Conservation (phyloP, 2,113 vertebrate genomes). For the Pachypanchax playfairii region DNA sequence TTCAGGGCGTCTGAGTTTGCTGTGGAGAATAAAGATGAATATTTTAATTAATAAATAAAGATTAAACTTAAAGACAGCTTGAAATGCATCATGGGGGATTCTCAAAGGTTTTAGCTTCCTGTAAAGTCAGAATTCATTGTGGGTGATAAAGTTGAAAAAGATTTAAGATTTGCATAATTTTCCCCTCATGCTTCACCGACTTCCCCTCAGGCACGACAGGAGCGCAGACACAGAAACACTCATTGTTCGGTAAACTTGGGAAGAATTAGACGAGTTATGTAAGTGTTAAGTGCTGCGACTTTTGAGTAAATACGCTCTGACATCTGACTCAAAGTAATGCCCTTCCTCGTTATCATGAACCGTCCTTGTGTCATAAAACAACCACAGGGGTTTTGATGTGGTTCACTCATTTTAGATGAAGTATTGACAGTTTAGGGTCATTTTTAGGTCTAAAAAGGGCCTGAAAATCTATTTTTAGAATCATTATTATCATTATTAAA, state of each 20-base stretch:
- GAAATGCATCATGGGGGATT: too few relatives aligned
- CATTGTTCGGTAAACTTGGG: background rate
- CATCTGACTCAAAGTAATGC: background rate
- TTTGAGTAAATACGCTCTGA: background rate
- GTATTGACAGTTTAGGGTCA: background rate
- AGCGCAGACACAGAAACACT: background rate
- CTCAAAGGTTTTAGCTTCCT: too few relatives aligned
- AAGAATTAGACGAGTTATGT: conserved; percentile 10
- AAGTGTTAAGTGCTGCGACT: background rate
- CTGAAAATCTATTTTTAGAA: too few relatives aligned
- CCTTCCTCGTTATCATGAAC: background rate
- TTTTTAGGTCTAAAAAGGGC: background rate
- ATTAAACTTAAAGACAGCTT: too few relatives aligned
- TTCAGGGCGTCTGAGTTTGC: conserved; percentile 93
- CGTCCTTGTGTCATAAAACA: background rate
- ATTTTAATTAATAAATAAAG: too few relatives aligned
- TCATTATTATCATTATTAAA: too few relatives aligned
- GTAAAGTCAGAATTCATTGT: too few relatives aligned
- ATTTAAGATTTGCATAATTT: conserved; percentile 35
- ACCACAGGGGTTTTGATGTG: background rate
- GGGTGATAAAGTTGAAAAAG: too few relatives aligned
- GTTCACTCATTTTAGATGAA: background rate
- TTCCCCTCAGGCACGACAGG: background rate
- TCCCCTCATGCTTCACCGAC: conserved; percentile 15
- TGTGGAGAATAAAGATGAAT: conserved; percentile 61